Base-by-base conservation (phyloP, 2,888 invertebrate genomes). In the Aleiodes alternator region DNA sequence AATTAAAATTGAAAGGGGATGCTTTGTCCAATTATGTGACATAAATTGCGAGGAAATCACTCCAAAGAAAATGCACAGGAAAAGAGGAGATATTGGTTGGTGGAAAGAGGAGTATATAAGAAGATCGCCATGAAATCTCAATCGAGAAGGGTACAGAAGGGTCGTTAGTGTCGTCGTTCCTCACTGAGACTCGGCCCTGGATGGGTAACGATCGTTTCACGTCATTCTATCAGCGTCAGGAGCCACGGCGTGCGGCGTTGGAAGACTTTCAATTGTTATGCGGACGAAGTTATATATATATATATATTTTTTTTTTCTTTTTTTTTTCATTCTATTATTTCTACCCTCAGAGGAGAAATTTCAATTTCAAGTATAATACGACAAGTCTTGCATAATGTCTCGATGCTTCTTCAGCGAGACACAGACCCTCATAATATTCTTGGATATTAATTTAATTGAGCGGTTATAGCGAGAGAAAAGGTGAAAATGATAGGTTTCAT, bases 291-390 rank as follows among this genome's bases (percentile, higher is more conserved):
- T 66, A 0, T 34, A 6, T 4, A 34, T 43, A 23, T 43, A 43
- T 43, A 23, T 23, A 38, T 38, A 2, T 38, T 38, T 38, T 38
- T 38, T 38, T 38, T 7, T 38, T 38, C 38, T 38, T 38, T 38
- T 38, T 38, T 38, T 38, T 38, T 7, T 68, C 23, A 1, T 23
- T 23, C 23, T 68, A 50, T 68, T 51, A 50, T 68, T 51, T 12
- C 11, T 14, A 51, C 51, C 61, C 50, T 11, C 64, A 31, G 43
- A 75, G 69, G 73, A 69, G 55, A 69, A 76, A 73, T 69, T 71
- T 61, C 75, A 76, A 78, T 78, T 76, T 80, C 77, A 75, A 73
- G 75, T 77, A 80, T 80, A 79, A 78, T 72, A 73, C 75, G 73
- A 50, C 50, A 51, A 38, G 57, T 31, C 31, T 68, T 53, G 68